Percentiles rank a stretch among this genome's conserved stretches.
Evolutionary conservation across 2,113 vertebrate genomes (phyloP).

Genomic region (Cyprinodon tularosa): DNA sequence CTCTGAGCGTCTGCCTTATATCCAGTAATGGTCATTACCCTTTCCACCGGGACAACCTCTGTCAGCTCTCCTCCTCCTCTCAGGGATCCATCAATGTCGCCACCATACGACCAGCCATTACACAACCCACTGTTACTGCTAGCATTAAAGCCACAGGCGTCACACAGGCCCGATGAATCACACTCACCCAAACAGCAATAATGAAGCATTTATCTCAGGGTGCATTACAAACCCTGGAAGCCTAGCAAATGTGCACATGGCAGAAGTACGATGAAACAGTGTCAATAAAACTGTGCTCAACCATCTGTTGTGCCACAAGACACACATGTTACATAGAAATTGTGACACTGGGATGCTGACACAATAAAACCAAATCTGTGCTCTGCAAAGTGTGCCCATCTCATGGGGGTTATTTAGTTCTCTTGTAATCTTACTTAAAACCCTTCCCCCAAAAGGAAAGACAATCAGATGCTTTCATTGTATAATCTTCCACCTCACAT

Average conservation of each 20-base stretch:
- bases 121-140: slow-evolving; percentile 45
- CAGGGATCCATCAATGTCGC: slow-evolving; percentile 60
- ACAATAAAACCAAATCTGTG: slow-evolving; percentile 19
- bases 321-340: slow-evolving; percentile 32
- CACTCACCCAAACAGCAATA: slow-evolving; percentile 61
- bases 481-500: neutral
- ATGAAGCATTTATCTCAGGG: slow-evolving; percentile 66
- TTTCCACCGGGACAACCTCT: slow-evolving; percentile 33
- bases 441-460: neutral
- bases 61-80: slow-evolving; percentile 48
- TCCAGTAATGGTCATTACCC: slow-evolving; percentile 54
- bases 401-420: neutral
- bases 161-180: slow-evolving; percentile 53
- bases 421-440: neutral
- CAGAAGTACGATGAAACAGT: slow-evolving; percentile 51
- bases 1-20: slow-evolving; percentile 20
- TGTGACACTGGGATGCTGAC: slow-evolving; percentile 18
- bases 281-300: slow-evolving; percentile 57
- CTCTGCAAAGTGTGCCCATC: neutral
- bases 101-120: slow-evolving; percentile 30
- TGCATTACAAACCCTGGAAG: slow-evolving; percentile 66
- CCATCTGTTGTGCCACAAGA: slow-evolving; percentile 62
- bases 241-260: slow-evolving; percentile 44
- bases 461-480: neutral
- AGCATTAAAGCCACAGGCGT: slow-evolving; percentile 53